These are phyloP conservation scores for Tubiluchus corallicola DNA, from an alignment of 2,888 invertebrate species.

Conservation along the genomic window DNA sequence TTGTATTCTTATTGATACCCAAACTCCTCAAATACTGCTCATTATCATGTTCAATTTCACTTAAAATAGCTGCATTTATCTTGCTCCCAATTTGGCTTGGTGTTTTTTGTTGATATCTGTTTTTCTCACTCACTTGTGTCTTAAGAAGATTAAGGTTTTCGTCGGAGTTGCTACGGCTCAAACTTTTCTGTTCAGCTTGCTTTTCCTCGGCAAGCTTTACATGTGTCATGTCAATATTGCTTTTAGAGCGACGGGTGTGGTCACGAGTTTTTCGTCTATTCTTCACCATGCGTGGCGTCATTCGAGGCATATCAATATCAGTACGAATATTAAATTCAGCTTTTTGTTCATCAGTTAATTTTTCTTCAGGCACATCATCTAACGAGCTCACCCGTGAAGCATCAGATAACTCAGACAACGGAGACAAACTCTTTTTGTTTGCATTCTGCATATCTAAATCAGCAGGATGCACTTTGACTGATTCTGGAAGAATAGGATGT, in stretches of 20 bases:
- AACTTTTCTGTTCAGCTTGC: neutral
- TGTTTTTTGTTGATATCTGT: neutral
- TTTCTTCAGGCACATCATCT: too few relatives aligned
- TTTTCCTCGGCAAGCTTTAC: neutral
- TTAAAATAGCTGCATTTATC: neutral
- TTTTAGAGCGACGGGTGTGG: neutral
- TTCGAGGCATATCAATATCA: neutral
- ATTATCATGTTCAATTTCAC: neutral
- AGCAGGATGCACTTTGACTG: too few relatives aligned
- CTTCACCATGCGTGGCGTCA: neutral
- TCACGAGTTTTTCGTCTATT: neutral
- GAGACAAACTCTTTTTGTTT: too few relatives aligned
- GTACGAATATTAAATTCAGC: too few relatives aligned
- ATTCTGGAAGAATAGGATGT: too few relatives aligned
- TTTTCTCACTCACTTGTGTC: neutral
- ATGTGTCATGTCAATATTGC: too few relatives aligned
- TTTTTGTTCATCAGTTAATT: too few relatives aligned
- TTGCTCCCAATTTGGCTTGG: neutral
- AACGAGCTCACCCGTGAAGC: too few relatives aligned
- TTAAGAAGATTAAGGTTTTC: too few relatives aligned
- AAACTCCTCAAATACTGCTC: neutral
- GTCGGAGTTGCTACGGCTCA: neutral
- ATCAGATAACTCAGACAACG: too few relatives aligned
- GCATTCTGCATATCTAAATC: too few relatives aligned
- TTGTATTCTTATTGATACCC: too few relatives aligned